Evolutionary conservation across 2,888 invertebrate genomes (phyloP), one percentile per base, ranked within the genome.

Genomic region (Spisula subtruncata): DNA sequence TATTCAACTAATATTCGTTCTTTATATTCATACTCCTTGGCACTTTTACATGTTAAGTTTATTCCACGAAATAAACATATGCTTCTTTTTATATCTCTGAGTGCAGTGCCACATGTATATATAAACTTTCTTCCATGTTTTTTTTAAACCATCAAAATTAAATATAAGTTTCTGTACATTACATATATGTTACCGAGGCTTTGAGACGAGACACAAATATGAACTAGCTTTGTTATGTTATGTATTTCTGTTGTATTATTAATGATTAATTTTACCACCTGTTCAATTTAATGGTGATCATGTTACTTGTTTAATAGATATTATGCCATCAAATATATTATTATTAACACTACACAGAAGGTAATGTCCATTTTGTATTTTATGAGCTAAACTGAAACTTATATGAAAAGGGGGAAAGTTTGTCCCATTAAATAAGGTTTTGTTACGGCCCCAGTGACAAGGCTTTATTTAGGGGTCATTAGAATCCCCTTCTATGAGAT

Each of bases 371-470:
- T 66, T 66, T 66, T 66, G 60, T 25, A 25, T 25, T 66, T 66
- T 66, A 25, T 25, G 25, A 66, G 60, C 60, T 5, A 66, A 66
- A 51, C 20, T 66, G 60, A 25, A 25, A 66, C 60, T n/a, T 66
- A 20, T 25, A 10, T 25, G 25, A 25, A 25, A 66, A 25, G 60
- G 25, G n/a, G 60, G 10, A 6, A 66, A 25, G n/a, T 66, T 20
- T 1, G 51, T 25, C 60, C 60, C 25, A 25, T 66, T 66, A 25
- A 75, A 35, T 75, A 75, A 75, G 14, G 32, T 75, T 35, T 75
- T 75, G 35, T 75, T 25, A 75, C 75, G 25, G 75, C 75, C 35
- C 75, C 75, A 75, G 75, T 75, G 35, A 75, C 35, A 35, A 25
- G n/a, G 35, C 32, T 18, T 75, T 75, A 75, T 75, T 75, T 14